Conservation (phyloP, 2,113 vertebrate genomes). For the Falcunculus frontatus region DNA sequence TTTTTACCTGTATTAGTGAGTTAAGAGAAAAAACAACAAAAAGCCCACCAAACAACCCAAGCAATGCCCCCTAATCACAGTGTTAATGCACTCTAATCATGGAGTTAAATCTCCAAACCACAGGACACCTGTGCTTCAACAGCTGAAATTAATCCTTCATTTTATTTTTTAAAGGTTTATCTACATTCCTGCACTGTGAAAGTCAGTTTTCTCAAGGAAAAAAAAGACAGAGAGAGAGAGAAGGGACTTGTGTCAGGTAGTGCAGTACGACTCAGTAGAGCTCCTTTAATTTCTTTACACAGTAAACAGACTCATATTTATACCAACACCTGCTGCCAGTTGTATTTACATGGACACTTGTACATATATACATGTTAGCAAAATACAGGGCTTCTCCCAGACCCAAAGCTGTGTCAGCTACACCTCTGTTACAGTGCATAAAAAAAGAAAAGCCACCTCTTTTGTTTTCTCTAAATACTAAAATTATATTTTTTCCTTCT, state of each 20-base stretch:
- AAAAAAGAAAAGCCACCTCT: background rate
- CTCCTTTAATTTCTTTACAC: slow-evolving; percentile 69
- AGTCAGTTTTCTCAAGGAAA: background rate
- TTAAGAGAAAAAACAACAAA: background rate
- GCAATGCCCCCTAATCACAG: background rate
- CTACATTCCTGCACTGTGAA: background rate
- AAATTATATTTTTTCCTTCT: background rate
- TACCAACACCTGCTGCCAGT: slow-evolving; percentile 10
- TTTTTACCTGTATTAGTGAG: background rate
- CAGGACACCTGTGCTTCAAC: background rate
- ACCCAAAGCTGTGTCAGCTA: slow-evolving; percentile 38
- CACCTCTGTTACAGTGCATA: slow-evolving; percentile 24
- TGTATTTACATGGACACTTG: slow-evolving; percentile 73
- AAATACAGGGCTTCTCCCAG: slow-evolving; percentile 70
- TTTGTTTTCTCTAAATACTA: slow-evolving; percentile 12
- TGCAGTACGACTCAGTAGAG: slow-evolving; percentile 54
- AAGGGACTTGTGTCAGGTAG: slow-evolving; percentile 41
- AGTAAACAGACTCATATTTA: slow-evolving; percentile 64
- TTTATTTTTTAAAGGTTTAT: background rate
- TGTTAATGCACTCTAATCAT: background rate
- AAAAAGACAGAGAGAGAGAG: background rate
- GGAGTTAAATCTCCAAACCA: background rate
- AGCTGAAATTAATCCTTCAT: background rate
- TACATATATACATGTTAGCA: slow-evolving; percentile 78
- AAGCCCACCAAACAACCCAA: background rate